Base-by-base conservation (phyloP, 2,888 invertebrate genomes). In the Platycheirus rosarum region DNA sequence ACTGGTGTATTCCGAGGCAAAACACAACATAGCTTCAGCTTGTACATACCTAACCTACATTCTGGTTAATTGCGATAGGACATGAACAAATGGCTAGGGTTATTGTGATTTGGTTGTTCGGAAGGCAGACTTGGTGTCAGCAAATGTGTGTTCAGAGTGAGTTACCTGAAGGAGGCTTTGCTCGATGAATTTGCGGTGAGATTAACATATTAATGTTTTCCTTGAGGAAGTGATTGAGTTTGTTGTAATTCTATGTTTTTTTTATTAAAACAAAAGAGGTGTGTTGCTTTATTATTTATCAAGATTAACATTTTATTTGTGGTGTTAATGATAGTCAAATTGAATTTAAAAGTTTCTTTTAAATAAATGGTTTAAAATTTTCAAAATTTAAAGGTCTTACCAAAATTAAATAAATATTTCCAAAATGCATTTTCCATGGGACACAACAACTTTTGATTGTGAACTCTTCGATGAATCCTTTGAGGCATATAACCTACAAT, bases 41-140 rank as follows among this genome's bases (percentile, higher is more conserved):
- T 49, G 26, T 29, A 49, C 3, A 13, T 48, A n/a, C 9, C 11
- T 18, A 4, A 4, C 26, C 29, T 18, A 13, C 35, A 18, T 53
- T 18, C n/a, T 18, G 18, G 35, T 53, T 53, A 53, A 53, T 53
- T 53, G 53, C 35, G 6, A n/a, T 13, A 35, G 18, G 53, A 53
- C 53, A 53, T 53, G 53, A 35, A 53, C 53, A 53, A 53, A 53
- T 35, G 53, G 18, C 53, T 53, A 20, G 53, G 53, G 53, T 35
- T 18, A 7, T 32, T 18, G 53, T 53, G 32, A 29, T 53, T 35
- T 35, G 53, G 32, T 53, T 53, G 53, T 53, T 35, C 1, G 35
- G 32, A 35, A 13, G 26, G 16, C 9, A 11, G 14, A 16, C 11
- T 16, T 53, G 18, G 35, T 53, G 53, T 53, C 35, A 35, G 29